Evolutionary conservation across 2,113 vertebrate genomes (phyloP), one percentile per base, ranked within the genome.

Genomic region (Platichthys stellatus): DNA sequence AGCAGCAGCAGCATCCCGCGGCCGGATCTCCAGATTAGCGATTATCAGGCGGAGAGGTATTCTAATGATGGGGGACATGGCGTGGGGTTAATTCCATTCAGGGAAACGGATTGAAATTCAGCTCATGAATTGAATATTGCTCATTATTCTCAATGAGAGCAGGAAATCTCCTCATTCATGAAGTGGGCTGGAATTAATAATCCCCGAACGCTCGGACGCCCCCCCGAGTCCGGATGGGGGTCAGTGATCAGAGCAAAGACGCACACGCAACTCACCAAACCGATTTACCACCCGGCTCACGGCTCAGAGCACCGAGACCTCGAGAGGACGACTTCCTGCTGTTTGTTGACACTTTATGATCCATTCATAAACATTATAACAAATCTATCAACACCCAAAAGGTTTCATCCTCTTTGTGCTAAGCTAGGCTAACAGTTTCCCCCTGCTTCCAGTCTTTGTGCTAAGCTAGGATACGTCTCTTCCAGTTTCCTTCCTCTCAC

Each of bases 81-180:
- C 47, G 47, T 15, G 47, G 65, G 83, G 78, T 81, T 81, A 66
- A 76, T 66, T 82, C 71, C 75, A 82, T 85, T 87, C 85, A 83
- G n/a, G 77, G 61, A 69, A 80, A 43, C 7, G 0, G 40, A 82
- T 90, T 87, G 18, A 85, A 72, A 81, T 89, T 84, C 88, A 78
- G 47, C 47, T 49, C 47, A 49, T 49, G 47, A 49, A 18, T 49
- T 74, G 40, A 43, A 43, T 43, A 43, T 43, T 43, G 40, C 84
- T 91, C 86, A 88, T 91, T 90, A 89, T 83, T 86, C 70, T 81
- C 83, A 84, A 86, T 81, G 83, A 69, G 49, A 69, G 51, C 66
- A 24, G 72, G 71, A 84, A 78, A 76, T 71, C 74, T 86, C 28
- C 85, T 91, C 83, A 84, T 92, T 90, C 88, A 88, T 87, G 87